Evolutionary conservation across 2,888 invertebrate genomes (phyloP).

Genomic region (Euproctis similis): DNA sequence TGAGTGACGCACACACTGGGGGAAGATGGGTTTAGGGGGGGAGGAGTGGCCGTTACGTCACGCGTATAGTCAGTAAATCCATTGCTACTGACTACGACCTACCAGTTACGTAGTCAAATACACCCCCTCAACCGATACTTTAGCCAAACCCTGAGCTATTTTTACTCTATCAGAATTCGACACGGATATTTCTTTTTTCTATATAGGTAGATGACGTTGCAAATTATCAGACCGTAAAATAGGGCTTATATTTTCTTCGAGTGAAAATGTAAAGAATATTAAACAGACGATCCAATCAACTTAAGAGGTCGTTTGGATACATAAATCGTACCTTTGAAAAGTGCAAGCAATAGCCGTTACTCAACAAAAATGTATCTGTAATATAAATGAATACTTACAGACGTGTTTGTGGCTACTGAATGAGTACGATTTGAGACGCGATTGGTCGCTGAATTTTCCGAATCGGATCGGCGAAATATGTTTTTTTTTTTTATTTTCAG

Average conservation of each 20-base stretch:
- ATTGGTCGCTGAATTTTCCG: too few relatives aligned
- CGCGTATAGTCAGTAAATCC: slow-evolving; percentile 44
- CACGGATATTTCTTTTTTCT: slow-evolving; percentile 10
- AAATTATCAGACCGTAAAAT: slow-evolving; percentile 14
- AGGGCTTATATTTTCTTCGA: slow-evolving; percentile 10
- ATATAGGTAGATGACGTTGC: slow-evolving; percentile 7
- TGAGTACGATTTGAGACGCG: slow-evolving; percentile 10
- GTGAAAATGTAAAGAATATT: too few relatives aligned
- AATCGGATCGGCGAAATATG: too few relatives aligned
- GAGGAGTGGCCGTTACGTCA: slow-evolving; percentile 57
- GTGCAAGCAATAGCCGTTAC: slow-evolving; percentile 43
- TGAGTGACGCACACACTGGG: slow-evolving; percentile 41
- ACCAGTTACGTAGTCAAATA: slow-evolving; percentile 18
- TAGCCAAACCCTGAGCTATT: slow-evolving; percentile 15
- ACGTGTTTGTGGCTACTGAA: slow-evolving; percentile 11
- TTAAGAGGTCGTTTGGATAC: slow-evolving; percentile 36
- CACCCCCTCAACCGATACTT: slow-evolving; percentile 15
- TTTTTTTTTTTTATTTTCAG: too few relatives aligned
- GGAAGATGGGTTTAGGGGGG: too few relatives aligned
- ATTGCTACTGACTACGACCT: slow-evolving; percentile 27
- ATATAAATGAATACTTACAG: slow-evolving; percentile 10
- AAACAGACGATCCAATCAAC: slow-evolving; percentile 35
- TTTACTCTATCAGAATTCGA: slow-evolving; percentile 14
- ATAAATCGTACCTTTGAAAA: slow-evolving; percentile 21
- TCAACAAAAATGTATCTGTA: slow-evolving; percentile 27